phyloP scores from a whole-genome alignment of 2,888 invertebrate genomes.

The Odontothrips loti region DNA sequence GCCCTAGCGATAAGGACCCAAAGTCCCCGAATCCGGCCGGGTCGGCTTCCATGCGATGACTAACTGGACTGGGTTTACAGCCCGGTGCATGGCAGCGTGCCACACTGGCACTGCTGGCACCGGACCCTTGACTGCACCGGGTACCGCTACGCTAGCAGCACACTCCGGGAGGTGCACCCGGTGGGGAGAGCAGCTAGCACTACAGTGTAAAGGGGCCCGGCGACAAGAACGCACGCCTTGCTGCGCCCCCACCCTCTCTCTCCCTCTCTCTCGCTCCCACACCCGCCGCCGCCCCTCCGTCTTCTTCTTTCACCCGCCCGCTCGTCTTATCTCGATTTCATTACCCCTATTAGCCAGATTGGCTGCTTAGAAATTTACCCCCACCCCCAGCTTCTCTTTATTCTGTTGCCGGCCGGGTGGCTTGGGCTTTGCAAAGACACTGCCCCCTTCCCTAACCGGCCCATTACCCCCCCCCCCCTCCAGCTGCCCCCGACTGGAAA shows the following conservation, averaged over 20 bases:
- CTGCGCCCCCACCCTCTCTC: background rate
- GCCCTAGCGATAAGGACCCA: too few relatives aligned
- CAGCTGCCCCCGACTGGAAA: background rate
- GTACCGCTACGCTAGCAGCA: too few relatives aligned
- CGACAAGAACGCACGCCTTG: too few relatives aligned
- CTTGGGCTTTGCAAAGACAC: background rate
- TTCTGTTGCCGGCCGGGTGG: background rate
- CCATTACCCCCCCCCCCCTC: background rate
- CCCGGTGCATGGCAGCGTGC: too few relatives aligned
- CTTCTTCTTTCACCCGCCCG: background rate
- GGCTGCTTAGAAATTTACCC: conserved; percentile 22
- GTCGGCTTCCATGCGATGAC: too few relatives aligned
- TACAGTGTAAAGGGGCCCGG: too few relatives aligned
- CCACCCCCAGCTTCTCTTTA: background rate
- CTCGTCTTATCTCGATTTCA: conserved; percentile 5
- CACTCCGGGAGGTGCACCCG: too few relatives aligned
- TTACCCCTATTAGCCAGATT: conserved; percentile 24
- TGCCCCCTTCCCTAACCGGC: background rate
- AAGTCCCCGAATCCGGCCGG: too few relatives aligned
- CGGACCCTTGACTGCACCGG: too few relatives aligned
- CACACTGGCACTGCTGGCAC: too few relatives aligned
- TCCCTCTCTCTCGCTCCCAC: background rate
- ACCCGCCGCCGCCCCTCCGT: background rate
- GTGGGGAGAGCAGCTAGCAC: too few relatives aligned
- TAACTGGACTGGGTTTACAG: too few relatives aligned